Evolutionary conservation across 2,888 invertebrate genomes (phyloP).

Genomic region (Drosophila subquinaria): DNA sequence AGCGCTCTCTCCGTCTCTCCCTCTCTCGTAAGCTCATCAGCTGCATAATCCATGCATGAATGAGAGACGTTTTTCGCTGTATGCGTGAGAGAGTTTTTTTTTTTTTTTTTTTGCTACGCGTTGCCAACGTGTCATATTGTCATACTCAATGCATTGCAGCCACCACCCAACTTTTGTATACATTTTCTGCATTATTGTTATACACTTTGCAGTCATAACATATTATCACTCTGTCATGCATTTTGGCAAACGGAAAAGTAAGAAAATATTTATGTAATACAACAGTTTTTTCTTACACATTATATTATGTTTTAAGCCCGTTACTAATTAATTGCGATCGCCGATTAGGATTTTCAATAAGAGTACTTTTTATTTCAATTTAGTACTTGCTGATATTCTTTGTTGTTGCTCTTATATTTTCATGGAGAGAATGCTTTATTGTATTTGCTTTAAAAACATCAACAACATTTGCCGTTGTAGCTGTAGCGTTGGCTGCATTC

Average conservation of each 20-base stretch:
- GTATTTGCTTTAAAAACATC: conserved; percentile 71
- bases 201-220: background rate
- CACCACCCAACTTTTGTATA: conserved; percentile 60
- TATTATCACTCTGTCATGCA: background rate
- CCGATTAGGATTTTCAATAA: background rate
- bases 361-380: background rate
- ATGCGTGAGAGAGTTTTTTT: conserved; percentile 4
- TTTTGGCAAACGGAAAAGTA: background rate
- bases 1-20: background rate
- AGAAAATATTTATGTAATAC: no score
- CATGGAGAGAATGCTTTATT: conserved; percentile 61
- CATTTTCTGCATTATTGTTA: conserved; percentile 44
- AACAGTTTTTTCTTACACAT: background rate
- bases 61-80: conserved; percentile 28
- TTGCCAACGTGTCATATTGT: conserved; percentile 73
- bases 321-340: background rate
- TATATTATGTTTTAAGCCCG: no score
- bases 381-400: background rate
- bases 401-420: conserved; percentile 17
- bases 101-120: conserved; percentile 18
- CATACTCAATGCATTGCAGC: conserved; percentile 42
- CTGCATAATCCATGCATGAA: conserved; percentile 49
- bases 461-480: conserved; percentile 68
- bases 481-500: conserved; percentile 40
- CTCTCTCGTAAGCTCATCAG: conserved; percentile 42